Base-by-base conservation (phyloP, 2,113 vertebrate genomes). In the Phoxinus phoxinus region DNA sequence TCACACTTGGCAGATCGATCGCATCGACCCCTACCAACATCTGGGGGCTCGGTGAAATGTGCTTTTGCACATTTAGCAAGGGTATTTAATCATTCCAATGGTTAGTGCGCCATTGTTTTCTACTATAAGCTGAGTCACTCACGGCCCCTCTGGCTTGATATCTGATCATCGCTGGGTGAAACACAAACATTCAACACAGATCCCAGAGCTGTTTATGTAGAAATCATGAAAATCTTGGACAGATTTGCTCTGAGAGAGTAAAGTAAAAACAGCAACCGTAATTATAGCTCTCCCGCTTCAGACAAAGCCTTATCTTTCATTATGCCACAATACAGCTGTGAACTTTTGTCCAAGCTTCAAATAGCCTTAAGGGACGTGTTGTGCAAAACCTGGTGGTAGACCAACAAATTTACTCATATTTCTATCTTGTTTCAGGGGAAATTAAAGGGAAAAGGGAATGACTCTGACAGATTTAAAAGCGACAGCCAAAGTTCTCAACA, bases 101-200 rank as follows among this genome's bases (percentile, higher is more conserved):
- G 76, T 48, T 59, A 84, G 46, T 72, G 48, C 53, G 69, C 46
- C 82, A 51, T 80, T 88, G 75, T 59, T 69, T 56, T 85, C 30
- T 59, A 59, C 21, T 17, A 41, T 41, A 51, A 21, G 23, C 72
- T 88, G 76, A 74, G 75, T 48, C 75, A 32, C 4, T 48, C 75
- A 32, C 4, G 19, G 74, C 85, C 88, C 83, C 30, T 71, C 81
- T 69, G 37, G 48, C 80, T 86, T 89, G 89, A 90, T 92, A 92
- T 92, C 91, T 92, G 93, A 94, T 93, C 91, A 87, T 86, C 80
- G 46, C 88, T 86, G 87, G 91, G 89, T 0, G 48, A 91, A 93
- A 93, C 87, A 86, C 84, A 91, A 94, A 93, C 91, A 93, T 41
- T 9, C 72, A 86, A 73, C 73, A 84, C 63, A 85, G 51, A 53